Base-by-base conservation (phyloP, 1,140 invertebrate species). In the Wasmannia auropunctata region DNA sequence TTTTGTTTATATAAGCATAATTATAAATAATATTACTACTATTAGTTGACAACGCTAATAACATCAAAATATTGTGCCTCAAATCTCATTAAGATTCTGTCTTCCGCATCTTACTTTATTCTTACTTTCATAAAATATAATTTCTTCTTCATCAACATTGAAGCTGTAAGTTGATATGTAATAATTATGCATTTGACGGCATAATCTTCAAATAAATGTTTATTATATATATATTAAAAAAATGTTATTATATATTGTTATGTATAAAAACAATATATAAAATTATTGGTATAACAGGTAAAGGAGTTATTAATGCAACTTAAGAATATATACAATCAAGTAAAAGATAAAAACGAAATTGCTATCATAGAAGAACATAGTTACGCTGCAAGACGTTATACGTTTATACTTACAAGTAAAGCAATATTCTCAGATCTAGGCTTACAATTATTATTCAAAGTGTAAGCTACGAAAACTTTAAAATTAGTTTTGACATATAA, bases 321-420 rank as follows among this genome's bases (percentile, higher is more conserved):
- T 14, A 2, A 37, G 2, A 7, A 40, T 51, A 8, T 22, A 51
- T 25, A 4, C n/a, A 69, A 54, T 11, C 14, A 80, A 25, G 34
- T 80, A 8, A 80, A 40, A 37, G 62, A 80, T 25, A 49, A 22
- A 51, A 80, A 80, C 10, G 62, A 80, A 69, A 22, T 51, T 51
- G 62, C 76, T 51, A 80, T 80, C 8, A 51, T 80, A 37, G 3
- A 80, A 11, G 8, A 51, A 37, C 40, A 69, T 37, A 34, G 7
- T 19, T 67, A 4, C 1, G 40, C 0, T 14, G n/a, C 31, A 22
- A 80, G 22, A 40, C 43, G 31, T 37, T 51, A 37, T 31, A 49
- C 62, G 0, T 7, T 43, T 69, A 3, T 3, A 51, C 43, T 80
- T 25, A 51, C n/a, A 80, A 22, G 76, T 80, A 80, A 69, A 46